phyloP scores from a whole-genome alignment of 37 sponge, comb jelly and placozoan species.

The Beroe ovata region DNA sequence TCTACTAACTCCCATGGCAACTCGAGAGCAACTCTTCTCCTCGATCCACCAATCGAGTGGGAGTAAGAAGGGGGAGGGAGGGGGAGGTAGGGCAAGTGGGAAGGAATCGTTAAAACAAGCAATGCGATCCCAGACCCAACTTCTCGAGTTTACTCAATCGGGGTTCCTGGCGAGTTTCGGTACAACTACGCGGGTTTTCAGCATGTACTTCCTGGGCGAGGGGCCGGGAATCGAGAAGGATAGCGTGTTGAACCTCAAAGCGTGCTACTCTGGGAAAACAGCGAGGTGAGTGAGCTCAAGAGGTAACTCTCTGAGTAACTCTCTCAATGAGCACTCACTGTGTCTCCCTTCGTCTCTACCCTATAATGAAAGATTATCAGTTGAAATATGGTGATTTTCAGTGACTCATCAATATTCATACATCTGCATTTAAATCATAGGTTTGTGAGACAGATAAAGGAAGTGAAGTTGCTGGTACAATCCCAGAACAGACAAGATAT shows the following conservation, averaged over 20 bases:
- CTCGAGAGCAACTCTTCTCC: conserved; percentile 35
- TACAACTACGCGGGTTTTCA: conserved; percentile 10
- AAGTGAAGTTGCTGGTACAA: conserved; percentile 66
- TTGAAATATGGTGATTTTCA: not conserved
- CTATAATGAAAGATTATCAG: too few species aligned
- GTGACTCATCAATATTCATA: not conserved
- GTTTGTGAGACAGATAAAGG: conserved; percentile 43
- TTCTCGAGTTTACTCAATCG: not conserved
- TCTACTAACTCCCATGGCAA: conserved; percentile 49
- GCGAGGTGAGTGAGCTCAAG: conserved; percentile 51
- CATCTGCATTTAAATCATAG: not conserved
- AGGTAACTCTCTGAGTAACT: too few species aligned
- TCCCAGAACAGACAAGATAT: conserved; percentile 39
- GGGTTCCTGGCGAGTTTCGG: conserved; percentile 10
- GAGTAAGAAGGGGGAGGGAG: not conserved
- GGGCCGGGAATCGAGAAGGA: conserved; percentile 57
- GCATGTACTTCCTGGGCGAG: conserved; percentile 46
- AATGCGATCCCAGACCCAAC: not conserved
- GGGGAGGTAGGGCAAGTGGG: not conserved
- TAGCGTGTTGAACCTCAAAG: conserved; percentile 46
- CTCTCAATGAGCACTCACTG: too few species aligned
- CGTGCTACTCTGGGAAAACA: conserved; percentile 49
- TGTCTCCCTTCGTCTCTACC: too few species aligned
- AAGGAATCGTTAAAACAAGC: conserved; percentile 57
- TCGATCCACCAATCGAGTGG: not conserved